Evolutionary conservation across 2,888 invertebrate genomes (phyloP), one percentile per base, ranked within the genome.

Genomic region (Camponotus fellah): DNA sequence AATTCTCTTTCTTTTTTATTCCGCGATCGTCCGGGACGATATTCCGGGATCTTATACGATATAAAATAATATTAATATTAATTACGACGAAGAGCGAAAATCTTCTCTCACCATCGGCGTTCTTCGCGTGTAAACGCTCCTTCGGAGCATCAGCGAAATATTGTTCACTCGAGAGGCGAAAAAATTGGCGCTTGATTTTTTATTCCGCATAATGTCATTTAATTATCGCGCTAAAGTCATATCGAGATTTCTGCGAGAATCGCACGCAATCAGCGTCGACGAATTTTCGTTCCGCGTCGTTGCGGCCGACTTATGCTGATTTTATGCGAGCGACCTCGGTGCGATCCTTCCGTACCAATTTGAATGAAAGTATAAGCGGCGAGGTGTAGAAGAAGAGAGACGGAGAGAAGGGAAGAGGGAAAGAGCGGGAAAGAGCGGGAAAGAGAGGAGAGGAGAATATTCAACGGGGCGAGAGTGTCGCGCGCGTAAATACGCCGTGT

Each of bases 291-390:
- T 12, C 37, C 53, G 32, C 12, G 46, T 21, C 65, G 62, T 9
- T 46, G 77, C 79, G 79, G 40, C 72, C 79, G 79, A 80, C 79
- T 83, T 83, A 83, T 80, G 83, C 83, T 80, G 80, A 83, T 83
- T 80, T 80, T 69, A 83, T 83, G 83, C 83, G 56, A 12, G 71
- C 84, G 84, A 80, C 83, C 83, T 83, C 83, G 80, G 53, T 58
- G 46, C 76, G 82, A 76, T 83, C 66, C 83, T 83, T 85, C 84
- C 84, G 83, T 72, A 43, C 58, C 76, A 65, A 83, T 83, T 77
- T 69, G 83, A 85, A 83, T 71, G 84, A 85, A 83, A 85, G 84
- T 83, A 53, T 53, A 77, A 85, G 32, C 75, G 83, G 56, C 71
- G 69, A 83, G 83, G 71, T 80, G 80, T 53, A 53, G 53, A 53